Evolutionary conservation across 1,140 invertebrate species (phyloP), one percentile per base, ranked within the genome.

Genomic region (Cepaea nemoralis): DNA sequence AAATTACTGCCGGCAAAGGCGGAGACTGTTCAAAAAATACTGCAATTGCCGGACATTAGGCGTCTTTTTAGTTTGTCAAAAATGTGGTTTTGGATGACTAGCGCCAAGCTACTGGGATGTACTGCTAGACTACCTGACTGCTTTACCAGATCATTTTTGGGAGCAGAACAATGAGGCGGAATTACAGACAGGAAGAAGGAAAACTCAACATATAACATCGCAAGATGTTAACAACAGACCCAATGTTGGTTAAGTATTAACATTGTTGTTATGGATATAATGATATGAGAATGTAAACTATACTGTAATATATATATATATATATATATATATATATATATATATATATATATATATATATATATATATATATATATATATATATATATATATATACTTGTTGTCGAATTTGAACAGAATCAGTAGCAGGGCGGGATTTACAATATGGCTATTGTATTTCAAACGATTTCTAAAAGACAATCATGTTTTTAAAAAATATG

Each of bases 1-100:
- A 80, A 88, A 86, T 80, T 88, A 85, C 83, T 90, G 89, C 83
- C 85, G 85, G 76, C 83, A 85, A 73, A 85, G 85, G 82, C 80
- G 86, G 67, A 85, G 84, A 83, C 82, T 86, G 48, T 90, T 89
- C 80, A 86, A 85, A 84, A 85, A 87, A 71, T 89, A 87, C 83
- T 90, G 89, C 83, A 88, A 87, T 69, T 90, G 89, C 85, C 86
- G 89, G 80, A 90, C 89, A 63, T 84, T 90, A 69, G 89, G 89
- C 27, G 86, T 90, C 77, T 90, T 90, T 83, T 84, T 90, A 70
- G 86, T 90, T 77, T 90, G 89, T 85, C 84, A 87, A 71, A 88
- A 87, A 78, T 90, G 89, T 85, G 85, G 84, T 55, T 85, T 85
- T 55, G 83, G 83, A 83, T 85, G 84, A 85, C 84, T 83, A 83